Base-by-base conservation (phyloP, 2,113 vertebrate genomes). In the Mustelus asterias region DNA sequence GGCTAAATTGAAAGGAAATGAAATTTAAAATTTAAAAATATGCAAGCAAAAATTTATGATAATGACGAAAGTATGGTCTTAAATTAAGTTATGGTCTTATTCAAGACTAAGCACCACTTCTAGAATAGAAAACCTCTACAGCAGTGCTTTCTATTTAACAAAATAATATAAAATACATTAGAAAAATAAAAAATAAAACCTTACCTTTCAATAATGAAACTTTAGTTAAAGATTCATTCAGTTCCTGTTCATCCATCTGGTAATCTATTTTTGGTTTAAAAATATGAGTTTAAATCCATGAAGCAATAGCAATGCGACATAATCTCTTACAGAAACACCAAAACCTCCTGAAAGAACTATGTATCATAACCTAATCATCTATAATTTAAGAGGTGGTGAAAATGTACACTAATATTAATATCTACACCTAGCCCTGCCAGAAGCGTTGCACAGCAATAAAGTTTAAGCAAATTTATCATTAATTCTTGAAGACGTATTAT, bases 221-320 rank as follows among this genome's bases (percentile, higher is more conserved):
- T 98, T 98, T 98, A 98, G 98, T 99, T 97, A 99, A 98, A 24
- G 98, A 98, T 97, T 99, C 99, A 58, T 98, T 99, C 96, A 99
- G 97, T 96, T 99, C 99, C 97, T 99, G 98, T 72, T 99, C 99
- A 97, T 99, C 99, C 99, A 99, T 99, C 97, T 99, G 99, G 95
- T 98, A 98, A 96, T 99, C 99, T 99, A 96, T 54, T 90, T 96
- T 94, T 96, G 96, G 95, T n/a, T 95, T 94, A 37, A 96, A 37
- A 80, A 95, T 10, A 95, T 16, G 54, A n/a, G 76, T 93, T 16
- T 22, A 86, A n/a, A 78, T 70, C 41, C 24, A 41, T 10, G n/a
- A 24, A 96, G 67, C 76, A 94, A 80, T 16, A 78, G 63, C 29
- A 20, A 58, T 48, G 18, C n/a, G n/a, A 83, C 41, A 93, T 65